Percentiles rank a stretch among this genome's conserved stretches.
These are phyloP conservation scores for Cotesia congregata DNA, from an alignment of 2,888 invertebrate genomes.

Conservation along the genomic window DNA sequence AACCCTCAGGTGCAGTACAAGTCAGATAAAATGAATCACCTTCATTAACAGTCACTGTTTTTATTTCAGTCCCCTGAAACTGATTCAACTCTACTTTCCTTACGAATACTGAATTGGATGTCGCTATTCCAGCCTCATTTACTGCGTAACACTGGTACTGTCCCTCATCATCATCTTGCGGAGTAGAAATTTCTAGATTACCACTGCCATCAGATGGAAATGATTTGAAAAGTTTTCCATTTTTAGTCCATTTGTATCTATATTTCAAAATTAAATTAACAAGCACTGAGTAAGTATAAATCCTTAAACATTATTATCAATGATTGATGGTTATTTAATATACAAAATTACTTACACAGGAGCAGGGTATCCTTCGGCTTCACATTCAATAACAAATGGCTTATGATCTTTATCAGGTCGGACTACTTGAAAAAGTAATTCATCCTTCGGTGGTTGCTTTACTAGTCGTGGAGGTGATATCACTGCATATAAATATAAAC, in stretches of 20 bases:
- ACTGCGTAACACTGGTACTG: conserved; percentile 96
- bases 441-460: conserved; percentile 93
- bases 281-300: too few species aligned
- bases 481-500: conserved; percentile 71
- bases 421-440: conserved; percentile 92
- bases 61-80: conserved; percentile 81
- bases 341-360: conserved; percentile 81
- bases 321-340: too few species aligned
- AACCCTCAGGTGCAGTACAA: conserved; percentile 95
- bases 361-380: conserved; percentile 94
- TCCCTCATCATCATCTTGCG: conserved; percentile 92
- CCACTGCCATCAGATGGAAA: conserved; percentile 96
- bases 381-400: conserved; percentile 96
- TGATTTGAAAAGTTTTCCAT: conserved; percentile 94
- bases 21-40: conserved; percentile 90
- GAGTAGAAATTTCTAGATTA: conserved; percentile 90
- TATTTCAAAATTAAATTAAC: background rate
- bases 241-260: conserved; percentile 94
- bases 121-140: conserved; percentile 94
- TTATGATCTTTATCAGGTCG: conserved; percentile 87
- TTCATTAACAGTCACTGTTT: conserved; percentile 79
- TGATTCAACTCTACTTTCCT: conserved; percentile 91
- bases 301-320: too few species aligned
- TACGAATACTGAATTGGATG: conserved; percentile 95
- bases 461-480: conserved; percentile 92